Percentiles rank a stretch among this genome's conserved stretches.
phyloP scores from a whole-genome alignment of 2,888 invertebrate species.

The Parnassius mnemosyne region DNA sequence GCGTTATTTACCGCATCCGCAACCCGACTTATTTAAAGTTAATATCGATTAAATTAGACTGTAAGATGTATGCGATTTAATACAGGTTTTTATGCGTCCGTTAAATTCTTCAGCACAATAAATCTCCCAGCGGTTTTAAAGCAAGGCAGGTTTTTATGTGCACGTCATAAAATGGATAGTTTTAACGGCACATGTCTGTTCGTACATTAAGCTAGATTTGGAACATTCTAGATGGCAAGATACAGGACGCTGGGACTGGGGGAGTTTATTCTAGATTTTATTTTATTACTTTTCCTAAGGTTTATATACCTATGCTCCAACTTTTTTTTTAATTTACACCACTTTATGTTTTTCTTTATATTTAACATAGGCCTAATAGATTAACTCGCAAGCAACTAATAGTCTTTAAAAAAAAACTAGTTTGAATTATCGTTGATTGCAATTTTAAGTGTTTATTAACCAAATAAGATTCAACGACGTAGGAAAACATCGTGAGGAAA shows the following conservation, averaged over 20 bases:
- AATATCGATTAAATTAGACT: conserved; percentile 5
- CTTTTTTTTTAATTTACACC: no score
- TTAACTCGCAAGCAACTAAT: no score
- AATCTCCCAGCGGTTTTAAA: conserved; percentile 14
- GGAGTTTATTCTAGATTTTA: no score
- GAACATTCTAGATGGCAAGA: neutral
- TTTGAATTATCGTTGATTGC: no score
- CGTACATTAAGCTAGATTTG: conserved; percentile 2
- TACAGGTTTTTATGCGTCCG: conserved; percentile 15
- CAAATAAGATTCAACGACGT: no score
- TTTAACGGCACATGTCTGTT: conserved; percentile 10
- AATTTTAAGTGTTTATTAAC: no score
- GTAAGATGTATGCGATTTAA: conserved; percentile 10
- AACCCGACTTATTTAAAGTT: conserved; percentile 3
- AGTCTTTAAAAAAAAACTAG: no score
- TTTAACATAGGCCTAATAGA: no score
- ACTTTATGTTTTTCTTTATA: no score
- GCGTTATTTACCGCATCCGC: conserved; percentile 11
- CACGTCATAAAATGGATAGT: conserved; percentile 10
- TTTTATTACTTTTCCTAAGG: no score
- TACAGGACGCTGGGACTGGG: neutral
- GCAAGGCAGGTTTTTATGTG: conserved; percentile 9
- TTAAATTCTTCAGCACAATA: conserved; percentile 15
- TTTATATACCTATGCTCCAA: no score
- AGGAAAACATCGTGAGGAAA: no score